These are phyloP conservation scores for Rhinoptilus africanus DNA, from an alignment of 2,113 vertebrate species.

Conservation along the genomic window DNA sequence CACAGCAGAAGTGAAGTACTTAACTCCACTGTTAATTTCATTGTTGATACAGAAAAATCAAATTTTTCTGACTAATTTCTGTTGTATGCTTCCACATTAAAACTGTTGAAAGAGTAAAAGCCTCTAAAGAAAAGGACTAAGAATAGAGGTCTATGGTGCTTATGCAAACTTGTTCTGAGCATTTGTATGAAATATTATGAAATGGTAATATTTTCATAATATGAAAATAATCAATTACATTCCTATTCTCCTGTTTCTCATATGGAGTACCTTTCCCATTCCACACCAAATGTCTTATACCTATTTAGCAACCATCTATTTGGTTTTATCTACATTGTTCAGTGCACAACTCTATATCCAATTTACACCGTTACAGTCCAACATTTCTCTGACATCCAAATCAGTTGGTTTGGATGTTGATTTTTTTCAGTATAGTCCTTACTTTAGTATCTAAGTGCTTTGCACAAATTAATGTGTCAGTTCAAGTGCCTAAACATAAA, in stretches of 20 bases:
- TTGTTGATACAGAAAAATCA: background rate
- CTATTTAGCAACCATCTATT: background rate
- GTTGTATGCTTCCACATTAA: background rate
- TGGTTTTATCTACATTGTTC: background rate
- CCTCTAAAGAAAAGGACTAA: background rate
- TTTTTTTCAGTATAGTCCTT: background rate
- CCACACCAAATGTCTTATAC: background rate
- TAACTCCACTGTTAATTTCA: background rate
- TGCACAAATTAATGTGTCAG: background rate
- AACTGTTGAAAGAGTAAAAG: background rate
- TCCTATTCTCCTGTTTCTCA: background rate
- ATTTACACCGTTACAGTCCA: background rate
- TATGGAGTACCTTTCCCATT: background rate
- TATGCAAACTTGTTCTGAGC: background rate
- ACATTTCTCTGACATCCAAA: background rate
- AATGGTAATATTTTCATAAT: too few relatives aligned
- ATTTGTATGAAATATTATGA: background rate
- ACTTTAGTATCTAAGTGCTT: background rate
- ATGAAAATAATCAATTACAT: background rate
- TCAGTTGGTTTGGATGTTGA: background rate
- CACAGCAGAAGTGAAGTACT: background rate
- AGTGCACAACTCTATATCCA: background rate
- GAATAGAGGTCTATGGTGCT: background rate
- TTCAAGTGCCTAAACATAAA: background rate
- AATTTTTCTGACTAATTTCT: background rate